Evolutionary conservation across 2,888 invertebrate species (phyloP).

Genomic region (Scaptomyza cyrtandrae): DNA sequence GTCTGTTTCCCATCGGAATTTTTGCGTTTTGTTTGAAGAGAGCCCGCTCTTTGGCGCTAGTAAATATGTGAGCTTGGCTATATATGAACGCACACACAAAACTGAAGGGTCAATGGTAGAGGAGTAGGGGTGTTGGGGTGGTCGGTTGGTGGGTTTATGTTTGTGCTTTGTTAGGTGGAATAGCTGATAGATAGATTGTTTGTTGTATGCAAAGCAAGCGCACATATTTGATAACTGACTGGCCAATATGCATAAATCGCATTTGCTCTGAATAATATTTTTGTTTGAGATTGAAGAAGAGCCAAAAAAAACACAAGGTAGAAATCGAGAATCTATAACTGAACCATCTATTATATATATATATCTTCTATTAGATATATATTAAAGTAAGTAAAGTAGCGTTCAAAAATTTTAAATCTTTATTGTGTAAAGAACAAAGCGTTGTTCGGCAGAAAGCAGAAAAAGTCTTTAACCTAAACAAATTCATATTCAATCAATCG

Average conservation of each 20-base stretch:
- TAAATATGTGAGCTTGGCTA: conserved; percentile 3
- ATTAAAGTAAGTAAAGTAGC: no score
- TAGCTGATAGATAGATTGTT: conserved; percentile 32
- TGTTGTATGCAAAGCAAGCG: conserved; percentile 21
- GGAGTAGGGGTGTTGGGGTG: not conserved
- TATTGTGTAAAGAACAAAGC: no score
- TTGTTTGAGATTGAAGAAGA: not conserved
- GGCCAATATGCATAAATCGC: not conserved
- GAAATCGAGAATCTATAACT: not conserved
- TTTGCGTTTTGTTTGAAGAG: conserved; percentile 56
- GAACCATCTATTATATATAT: not conserved
- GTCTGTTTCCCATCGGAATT: conserved; percentile 63
- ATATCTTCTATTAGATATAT: no score
- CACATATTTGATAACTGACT: not conserved
- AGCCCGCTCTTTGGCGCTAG: conserved; percentile 6
- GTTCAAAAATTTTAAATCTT: no score
- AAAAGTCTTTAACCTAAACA: not conserved
- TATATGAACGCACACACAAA: not conserved
- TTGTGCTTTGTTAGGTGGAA: conserved; percentile 3
- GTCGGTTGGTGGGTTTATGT: not conserved
- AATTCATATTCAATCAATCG: not conserved
- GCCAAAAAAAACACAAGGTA: not conserved
- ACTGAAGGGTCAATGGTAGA: not conserved
- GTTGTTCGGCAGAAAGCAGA: no score
- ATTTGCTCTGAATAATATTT: conserved; percentile 2